Evolutionary conservation across 92 coral and sea anemone genomes (phyloP).

Genomic region (Parazoanthus swiftii): DNA sequence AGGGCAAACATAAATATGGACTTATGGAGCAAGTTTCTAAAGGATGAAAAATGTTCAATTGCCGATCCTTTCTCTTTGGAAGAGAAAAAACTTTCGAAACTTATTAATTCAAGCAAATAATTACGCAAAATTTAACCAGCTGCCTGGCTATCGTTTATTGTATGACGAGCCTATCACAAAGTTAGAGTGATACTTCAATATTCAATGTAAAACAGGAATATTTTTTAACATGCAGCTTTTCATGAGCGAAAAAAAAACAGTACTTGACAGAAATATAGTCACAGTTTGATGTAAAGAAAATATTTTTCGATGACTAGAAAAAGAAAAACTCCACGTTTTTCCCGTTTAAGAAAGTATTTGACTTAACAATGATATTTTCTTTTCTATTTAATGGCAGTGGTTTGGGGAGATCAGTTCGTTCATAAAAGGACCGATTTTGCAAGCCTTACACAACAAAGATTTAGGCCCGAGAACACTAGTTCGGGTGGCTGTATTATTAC

Average conservation of each 20-base stretch:
- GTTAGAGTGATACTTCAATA: slow-evolving; percentile 26
- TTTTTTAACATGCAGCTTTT: neutral
- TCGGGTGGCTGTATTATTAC: slow-evolving; percentile 10
- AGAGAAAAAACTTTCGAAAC: neutral
- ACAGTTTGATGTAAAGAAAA: neutral
- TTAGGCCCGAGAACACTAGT: neutral
- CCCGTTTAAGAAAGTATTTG: neutral
- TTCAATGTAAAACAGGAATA: neutral
- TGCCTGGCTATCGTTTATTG: slow-evolving; percentile 21
- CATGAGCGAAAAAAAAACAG: neutral
- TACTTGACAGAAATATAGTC: slow-evolving; percentile 30
- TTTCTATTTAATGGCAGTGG: slow-evolving; percentile 2
- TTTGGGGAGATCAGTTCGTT: neutral
- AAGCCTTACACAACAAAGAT: neutral
- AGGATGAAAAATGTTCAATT: neutral
- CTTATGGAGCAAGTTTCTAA: neutral
- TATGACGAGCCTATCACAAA: slow-evolving; percentile 31
- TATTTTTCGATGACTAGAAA: neutral
- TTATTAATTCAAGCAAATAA: slow-evolving; percentile 21
- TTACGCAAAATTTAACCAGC: slow-evolving; percentile 28
- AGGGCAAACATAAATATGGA: neutral
- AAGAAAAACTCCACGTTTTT: neutral
- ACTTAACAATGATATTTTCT: too few species aligned
- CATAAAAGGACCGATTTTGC: slow-evolving; percentile 10
- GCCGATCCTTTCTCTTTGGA: neutral